Conservation (phyloP, 2,797 vertebrate genomes). For the Arnoldichthys spilopterus region DNA sequence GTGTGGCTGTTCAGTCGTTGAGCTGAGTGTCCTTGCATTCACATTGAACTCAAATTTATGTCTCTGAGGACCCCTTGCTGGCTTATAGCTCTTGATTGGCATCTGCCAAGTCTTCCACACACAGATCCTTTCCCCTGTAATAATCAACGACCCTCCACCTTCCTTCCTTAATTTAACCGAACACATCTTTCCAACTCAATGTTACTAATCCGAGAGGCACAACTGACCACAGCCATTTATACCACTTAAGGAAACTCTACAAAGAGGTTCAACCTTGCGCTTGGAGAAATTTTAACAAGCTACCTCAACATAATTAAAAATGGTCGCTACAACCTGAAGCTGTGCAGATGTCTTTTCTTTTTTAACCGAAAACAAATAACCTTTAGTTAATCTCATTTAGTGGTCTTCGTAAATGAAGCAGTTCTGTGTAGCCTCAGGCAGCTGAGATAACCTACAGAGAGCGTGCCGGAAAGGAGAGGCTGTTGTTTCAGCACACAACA, state of each 20-base stretch:
- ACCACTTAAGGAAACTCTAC: not conserved
- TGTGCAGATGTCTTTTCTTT: slow-evolving; percentile 5
- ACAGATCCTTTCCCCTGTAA: slow-evolving; percentile 29
- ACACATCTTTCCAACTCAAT: slow-evolving; percentile 11
- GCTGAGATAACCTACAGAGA: slow-evolving; percentile 57
- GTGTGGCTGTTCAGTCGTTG: slow-evolving; percentile 65
- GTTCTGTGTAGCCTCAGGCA: slow-evolving; percentile 60
- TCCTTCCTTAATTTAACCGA: slow-evolving; percentile 41
- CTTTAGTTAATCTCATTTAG: slow-evolving; percentile 68
- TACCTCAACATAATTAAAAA: slow-evolving; percentile 31
- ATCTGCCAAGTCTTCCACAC: slow-evolving; percentile 62
- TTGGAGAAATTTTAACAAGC: slow-evolving; percentile 17
- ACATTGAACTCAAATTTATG: slow-evolving; percentile 77
- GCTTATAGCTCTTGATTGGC: slow-evolving; percentile 74
- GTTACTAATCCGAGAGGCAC: slow-evolving; percentile 5
- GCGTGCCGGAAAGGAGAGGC: slow-evolving; percentile 57
- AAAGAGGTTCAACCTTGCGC: not conserved
- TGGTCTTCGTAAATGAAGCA: slow-evolving; percentile 30
- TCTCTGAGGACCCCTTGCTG: slow-evolving; percentile 70
- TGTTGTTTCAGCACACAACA: slow-evolving; percentile 59
- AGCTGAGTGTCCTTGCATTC: slow-evolving; percentile 74
- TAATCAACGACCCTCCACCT: slow-evolving; percentile 14
- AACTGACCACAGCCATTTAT: slow-evolving; percentile 14
- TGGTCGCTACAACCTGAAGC: slow-evolving; percentile 7
- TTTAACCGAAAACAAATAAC: slow-evolving; percentile 65